These are phyloP conservation scores for Odontomyia ornata DNA, from an alignment of 2,888 invertebrate genomes.

Conservation along the genomic window DNA sequence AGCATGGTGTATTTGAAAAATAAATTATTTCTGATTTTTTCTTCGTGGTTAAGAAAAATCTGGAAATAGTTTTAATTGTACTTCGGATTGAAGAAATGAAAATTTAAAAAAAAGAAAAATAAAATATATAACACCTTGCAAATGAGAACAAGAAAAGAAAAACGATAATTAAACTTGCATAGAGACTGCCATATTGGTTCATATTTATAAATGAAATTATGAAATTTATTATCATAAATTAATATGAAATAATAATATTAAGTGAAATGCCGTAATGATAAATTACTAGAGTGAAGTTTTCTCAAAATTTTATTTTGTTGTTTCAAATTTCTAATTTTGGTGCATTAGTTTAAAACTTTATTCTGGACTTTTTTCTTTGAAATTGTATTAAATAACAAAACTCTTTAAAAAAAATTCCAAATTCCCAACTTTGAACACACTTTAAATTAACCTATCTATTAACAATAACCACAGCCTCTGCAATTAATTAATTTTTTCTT, in stretches of 20 bases:
- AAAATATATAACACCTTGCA: neutral
- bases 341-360: too few species aligned
- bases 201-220: slow-evolving; percentile 21
- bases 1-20: neutral
- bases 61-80: neutral
- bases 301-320: neutral
- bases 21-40: slow-evolving; percentile 24
- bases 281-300: neutral
- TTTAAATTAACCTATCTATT: too few species aligned
- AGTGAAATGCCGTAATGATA: neutral
- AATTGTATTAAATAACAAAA: too few species aligned
- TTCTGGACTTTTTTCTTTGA: neutral
- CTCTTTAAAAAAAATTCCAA: too few species aligned
- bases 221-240: neutral
- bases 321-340: neutral
- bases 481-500: neutral
- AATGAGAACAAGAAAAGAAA: neutral
- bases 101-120: slow-evolving; percentile 2
- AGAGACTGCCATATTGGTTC: slow-evolving; percentile 39
- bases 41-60: neutral
- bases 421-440: too few species aligned
- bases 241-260: slow-evolving; percentile 1
- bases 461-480: too few species aligned
- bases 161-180: slow-evolving; percentile 39
- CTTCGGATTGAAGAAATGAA: slow-evolving; percentile 6